Conservation (phyloP, 2,888 invertebrate genomes). For the Chromoteleia sp. region DNA sequence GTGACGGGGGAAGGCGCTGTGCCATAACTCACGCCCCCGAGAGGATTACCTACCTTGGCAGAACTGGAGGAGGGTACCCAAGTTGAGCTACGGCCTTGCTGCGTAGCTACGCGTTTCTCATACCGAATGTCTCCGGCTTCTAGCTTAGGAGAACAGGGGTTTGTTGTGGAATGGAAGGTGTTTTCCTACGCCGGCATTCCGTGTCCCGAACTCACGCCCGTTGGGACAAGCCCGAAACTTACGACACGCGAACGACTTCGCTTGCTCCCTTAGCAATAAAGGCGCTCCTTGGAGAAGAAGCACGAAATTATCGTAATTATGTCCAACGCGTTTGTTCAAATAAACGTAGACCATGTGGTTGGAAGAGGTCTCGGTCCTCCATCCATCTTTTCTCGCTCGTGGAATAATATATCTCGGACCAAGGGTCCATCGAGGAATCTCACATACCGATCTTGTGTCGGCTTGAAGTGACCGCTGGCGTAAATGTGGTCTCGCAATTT, state of each 20-base stretch:
- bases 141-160: conserved; percentile 77
- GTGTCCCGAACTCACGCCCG: conserved; percentile 70
- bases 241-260: conserved; percentile 78
- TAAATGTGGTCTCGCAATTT: conserved; percentile 30
- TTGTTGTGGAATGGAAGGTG: conserved; percentile 76
- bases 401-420: conserved; percentile 33
- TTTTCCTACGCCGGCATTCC: conserved; percentile 70
- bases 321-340: conserved; percentile 45
- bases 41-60: conserved; percentile 84
- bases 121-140: conserved; percentile 83
- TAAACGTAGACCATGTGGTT: conserved; percentile 34
- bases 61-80: conserved; percentile 79
- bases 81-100: conserved; percentile 84
- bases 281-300: conserved; percentile 67
- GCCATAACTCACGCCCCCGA: conserved; percentile 85
- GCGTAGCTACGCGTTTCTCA: conserved; percentile 85
- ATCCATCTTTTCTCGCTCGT: conserved; percentile 33
- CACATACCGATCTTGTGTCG: conserved; percentile 55
- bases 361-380: background rate
- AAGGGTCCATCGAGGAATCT: conserved; percentile 41
- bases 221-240: conserved; percentile 75
- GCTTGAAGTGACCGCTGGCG: conserved; percentile 23
- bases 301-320: conserved; percentile 77
- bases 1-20: conserved; percentile 72
- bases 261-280: conserved; percentile 72